Conservation (phyloP, 2,113 vertebrate species). For the Thinocorus orbignyianus region DNA sequence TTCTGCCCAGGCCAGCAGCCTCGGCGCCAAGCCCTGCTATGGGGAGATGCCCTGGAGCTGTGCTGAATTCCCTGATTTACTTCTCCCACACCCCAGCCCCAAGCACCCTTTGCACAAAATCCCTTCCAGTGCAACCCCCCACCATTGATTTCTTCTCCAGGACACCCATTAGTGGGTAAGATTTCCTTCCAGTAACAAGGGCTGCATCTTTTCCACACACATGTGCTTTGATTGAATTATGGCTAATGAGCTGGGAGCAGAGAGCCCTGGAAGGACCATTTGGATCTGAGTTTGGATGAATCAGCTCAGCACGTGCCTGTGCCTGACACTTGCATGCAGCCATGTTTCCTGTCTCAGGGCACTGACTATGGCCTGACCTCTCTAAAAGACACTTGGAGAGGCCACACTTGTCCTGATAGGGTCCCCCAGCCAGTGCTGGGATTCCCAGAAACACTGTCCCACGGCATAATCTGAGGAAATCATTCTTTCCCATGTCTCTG, state of each 20-base stretch:
- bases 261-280: not conserved
- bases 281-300: not conserved
- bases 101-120: not conserved
- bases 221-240: not conserved
- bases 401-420: not conserved
- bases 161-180: not conserved
- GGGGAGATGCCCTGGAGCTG: not conserved
- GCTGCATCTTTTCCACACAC: not conserved
- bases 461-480: not conserved
- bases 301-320: not conserved
- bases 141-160: not conserved
- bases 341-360: not conserved
- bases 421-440: not conserved
- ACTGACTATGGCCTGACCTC: not conserved
- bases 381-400: not conserved
- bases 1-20: rapidly evolving
- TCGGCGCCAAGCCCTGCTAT: rapidly evolving
- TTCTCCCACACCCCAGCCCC: not conserved
- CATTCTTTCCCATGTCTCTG: not conserved
- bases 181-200: not conserved
- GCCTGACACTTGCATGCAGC: not conserved
- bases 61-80: not conserved
- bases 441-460: not conserved
- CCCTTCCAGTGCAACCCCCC: not conserved
- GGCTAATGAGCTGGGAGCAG: not conserved